These are phyloP conservation scores for Sinosuthora webbiana DNA, from an alignment of 2,113 vertebrate genomes.

Conservation along the genomic window DNA sequence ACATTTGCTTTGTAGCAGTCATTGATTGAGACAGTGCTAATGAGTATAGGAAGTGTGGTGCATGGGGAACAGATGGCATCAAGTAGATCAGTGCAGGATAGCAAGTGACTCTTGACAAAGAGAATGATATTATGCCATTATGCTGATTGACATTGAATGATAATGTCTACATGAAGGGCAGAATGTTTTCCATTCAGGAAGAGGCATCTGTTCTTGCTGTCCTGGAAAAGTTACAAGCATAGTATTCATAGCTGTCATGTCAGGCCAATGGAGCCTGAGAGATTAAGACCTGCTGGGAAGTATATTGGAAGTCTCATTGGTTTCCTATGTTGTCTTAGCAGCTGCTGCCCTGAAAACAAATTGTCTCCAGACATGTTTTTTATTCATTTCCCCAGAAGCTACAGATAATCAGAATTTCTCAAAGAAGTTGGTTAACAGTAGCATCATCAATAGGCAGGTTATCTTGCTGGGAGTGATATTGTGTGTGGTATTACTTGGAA, in stretches of 20 bases:
- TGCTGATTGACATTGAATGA: not conserved
- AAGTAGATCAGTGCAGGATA: not conserved
- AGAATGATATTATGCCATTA: not conserved
- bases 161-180: not conserved
- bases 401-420: not conserved
- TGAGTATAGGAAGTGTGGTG: not conserved
- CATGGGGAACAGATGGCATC: not conserved
- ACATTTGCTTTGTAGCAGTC: not conserved
- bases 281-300: not conserved
- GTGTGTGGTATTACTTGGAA: not conserved
- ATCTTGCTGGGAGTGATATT: not conserved
- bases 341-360: not conserved
- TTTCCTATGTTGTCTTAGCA: not conserved
- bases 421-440: not conserved
- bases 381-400: not conserved
- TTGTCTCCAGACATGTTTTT: not conserved
- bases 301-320: not conserved
- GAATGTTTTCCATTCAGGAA: not conserved
- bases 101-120: not conserved
- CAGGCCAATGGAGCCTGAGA: not conserved
- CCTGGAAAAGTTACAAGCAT: not conserved
- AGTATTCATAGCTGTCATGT: not conserved
- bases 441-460: not conserved
- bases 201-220: not conserved
- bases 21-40: not conserved